Base-by-base conservation (phyloP, 2,888 invertebrate species). In the Lottia gigantea region DNA sequence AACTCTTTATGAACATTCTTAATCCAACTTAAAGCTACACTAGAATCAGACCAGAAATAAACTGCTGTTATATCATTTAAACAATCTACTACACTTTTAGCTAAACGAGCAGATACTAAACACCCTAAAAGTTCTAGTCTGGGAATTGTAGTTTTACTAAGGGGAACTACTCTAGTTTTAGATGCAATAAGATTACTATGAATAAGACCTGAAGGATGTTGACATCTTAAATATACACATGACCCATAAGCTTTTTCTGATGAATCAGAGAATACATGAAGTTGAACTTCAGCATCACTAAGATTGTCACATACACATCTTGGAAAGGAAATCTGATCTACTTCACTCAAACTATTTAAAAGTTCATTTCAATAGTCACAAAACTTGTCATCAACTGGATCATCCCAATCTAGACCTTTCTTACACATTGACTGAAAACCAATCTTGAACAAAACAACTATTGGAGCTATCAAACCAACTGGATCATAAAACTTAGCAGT, bases 401-500 rank as follows among this genome's bases (percentile, higher is more conserved):
- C 16, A 7, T 49, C 19, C 16, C 49, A 49, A 31, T 31, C 49
- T 4, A n/a, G 16, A 6, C 6, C n/a, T 49, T 16, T n/a, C n/a
- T n/a, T n/a, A n/a, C n/a, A n/a, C n/a, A n/a, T n/a, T n/a, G n/a
- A n/a, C n/a, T n/a, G n/a, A 19, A 49, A 49, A 49, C 49, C 16
- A n/a, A 49, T n/a, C 19, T 49, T 49, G 19, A 49, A 49, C 7
- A 49, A 49, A n/a, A 49, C 16, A 6, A n/a, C 49, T n/a, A 49
- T 49, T 14, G 49, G 49, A n/a, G 49, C 49, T n/a, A 49, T 49
- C 16, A 49, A 19, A 49, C 16, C 49, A n/a, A 49, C 49, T n/a
- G 49, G 49, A 49, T 49, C 49, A 12, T 49, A 49, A 49, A 49
- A 49, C 19, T 49, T 49, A 16, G 49, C 49, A 49, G 49, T 49